phyloP scores from a whole-genome alignment of 2,113 vertebrate genomes.

The Spea multiplicata region DNA sequence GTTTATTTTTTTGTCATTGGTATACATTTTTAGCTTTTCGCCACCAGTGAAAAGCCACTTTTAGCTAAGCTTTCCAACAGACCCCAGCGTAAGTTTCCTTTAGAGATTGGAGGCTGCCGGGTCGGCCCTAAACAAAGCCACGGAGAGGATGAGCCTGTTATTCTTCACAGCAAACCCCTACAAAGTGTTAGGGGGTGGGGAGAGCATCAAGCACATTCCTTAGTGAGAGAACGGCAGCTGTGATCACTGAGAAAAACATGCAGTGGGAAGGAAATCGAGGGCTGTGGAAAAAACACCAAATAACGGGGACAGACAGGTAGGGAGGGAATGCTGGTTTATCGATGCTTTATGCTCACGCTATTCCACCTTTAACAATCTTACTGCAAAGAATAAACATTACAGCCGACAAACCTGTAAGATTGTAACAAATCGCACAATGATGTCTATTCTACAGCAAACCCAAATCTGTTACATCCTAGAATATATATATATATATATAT shows the following conservation, averaged over 20 bases:
- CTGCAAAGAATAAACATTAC: no score
- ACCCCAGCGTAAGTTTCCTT: not conserved
- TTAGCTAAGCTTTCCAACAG: not conserved
- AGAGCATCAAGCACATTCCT: constrained; percentile 21
- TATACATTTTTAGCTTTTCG: not conserved
- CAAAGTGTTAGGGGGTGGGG: constrained; percentile 31
- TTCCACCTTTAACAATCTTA: no score
- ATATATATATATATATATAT: no score
- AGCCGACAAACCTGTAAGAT: no score
- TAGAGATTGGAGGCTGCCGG: not conserved
- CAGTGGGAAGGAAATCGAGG: not conserved
- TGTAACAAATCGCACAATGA: no score
- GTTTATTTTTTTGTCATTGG: not conserved
- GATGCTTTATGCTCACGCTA: no score
- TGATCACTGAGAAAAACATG: constrained; percentile 4
- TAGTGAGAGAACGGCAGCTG: constrained; percentile 36
- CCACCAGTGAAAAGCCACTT: not conserved
- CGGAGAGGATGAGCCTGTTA: constrained; percentile 7
- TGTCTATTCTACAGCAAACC: no score
- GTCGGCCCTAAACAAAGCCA: constrained; percentile 25
- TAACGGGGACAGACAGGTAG: not conserved
- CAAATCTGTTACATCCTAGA: no score
- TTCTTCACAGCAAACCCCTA: constrained; percentile 20
- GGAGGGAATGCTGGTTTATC: not conserved
- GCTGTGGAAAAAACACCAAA: not conserved